Conservation (phyloP, 2,888 invertebrate genomes). For the Matsumyia berberina region DNA sequence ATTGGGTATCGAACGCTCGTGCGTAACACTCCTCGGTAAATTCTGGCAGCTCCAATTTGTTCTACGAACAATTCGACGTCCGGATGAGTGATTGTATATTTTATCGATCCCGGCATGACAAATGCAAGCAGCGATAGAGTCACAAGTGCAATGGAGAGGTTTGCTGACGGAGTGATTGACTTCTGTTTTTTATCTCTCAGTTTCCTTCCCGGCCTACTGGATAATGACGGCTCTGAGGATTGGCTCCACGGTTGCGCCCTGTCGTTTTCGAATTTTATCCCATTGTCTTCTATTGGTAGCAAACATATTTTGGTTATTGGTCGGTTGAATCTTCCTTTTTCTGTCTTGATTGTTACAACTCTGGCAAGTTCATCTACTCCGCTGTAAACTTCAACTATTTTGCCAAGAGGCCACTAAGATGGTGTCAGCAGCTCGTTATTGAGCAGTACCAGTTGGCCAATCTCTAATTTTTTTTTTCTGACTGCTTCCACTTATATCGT, state of each 20-base stretch:
- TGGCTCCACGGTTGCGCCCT: no score
- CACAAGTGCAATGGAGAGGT: no score
- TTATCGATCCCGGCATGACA: slow-evolving; percentile 1
- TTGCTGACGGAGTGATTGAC: no score
- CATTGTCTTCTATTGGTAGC: neutral
- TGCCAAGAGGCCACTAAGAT: slow-evolving; percentile 18
- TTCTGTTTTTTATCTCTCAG: no score
- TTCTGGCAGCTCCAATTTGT: slow-evolving; percentile 9
- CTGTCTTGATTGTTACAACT: slow-evolving; percentile 11
- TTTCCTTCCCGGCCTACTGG: neutral
- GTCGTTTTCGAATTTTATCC: neutral
- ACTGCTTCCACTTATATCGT: slow-evolving; percentile 3
- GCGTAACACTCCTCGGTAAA: no score
- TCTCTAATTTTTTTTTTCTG: neutral
- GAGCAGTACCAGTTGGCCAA: slow-evolving; percentile 10
- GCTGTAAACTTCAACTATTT: neutral
- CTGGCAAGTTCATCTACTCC: slow-evolving; percentile 12
- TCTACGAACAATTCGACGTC: slow-evolving; percentile 6
- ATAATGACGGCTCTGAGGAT: neutral
- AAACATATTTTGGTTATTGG: neutral
- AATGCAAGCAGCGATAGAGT: neutral
- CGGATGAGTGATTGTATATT: slow-evolving; percentile 7
- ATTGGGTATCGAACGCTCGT: no score
- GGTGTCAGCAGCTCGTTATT: slow-evolving; percentile 17
- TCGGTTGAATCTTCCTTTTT: slow-evolving; percentile 7